Evolutionary conservation across 2,888 invertebrate species (phyloP).

Genomic region (Cetonia aurata): DNA sequence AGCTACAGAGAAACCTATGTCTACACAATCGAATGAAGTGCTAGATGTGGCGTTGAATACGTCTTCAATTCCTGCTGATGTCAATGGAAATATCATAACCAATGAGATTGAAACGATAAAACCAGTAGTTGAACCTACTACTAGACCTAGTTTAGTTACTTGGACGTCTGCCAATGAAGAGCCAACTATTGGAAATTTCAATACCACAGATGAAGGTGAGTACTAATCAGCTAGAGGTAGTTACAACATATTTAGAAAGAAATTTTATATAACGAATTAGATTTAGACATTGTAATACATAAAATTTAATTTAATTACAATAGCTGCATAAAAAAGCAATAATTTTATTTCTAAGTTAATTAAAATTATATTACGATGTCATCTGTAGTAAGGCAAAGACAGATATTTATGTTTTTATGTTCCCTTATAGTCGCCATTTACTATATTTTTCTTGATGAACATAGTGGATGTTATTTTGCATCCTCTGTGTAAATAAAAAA

Average conservation of each 20-base stretch:
- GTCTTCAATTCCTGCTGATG: slow-evolving; percentile 50
- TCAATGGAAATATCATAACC: slow-evolving; percentile 58
- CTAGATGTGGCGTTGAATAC: slow-evolving; percentile 53
- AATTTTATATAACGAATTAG: too few species aligned
- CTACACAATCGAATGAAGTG: slow-evolving; percentile 55
- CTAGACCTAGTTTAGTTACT: slow-evolving; percentile 49
- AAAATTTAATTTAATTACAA: too few species aligned
- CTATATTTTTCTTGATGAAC: too few species aligned
- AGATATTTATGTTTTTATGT: too few species aligned
- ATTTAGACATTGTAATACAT: too few species aligned
- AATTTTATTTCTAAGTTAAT: too few species aligned
- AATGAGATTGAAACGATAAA: slow-evolving; percentile 60
- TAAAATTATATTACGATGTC: too few species aligned
- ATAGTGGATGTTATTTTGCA: too few species aligned
- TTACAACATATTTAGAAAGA: not conserved
- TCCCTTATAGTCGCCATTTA: too few species aligned
- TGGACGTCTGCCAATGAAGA: slow-evolving; percentile 48
- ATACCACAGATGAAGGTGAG: slow-evolving; percentile 44
- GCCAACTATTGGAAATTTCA: slow-evolving; percentile 24
- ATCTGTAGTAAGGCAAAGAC: too few species aligned
- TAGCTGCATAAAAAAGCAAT: too few species aligned
- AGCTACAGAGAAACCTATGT: slow-evolving; percentile 52
- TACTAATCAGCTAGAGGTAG: not conserved
- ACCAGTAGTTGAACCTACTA: slow-evolving; percentile 48
- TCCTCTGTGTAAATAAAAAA: too few species aligned